These are phyloP conservation scores for Blomia tropicalis DNA, from an alignment of 2,888 invertebrate genomes.

Conservation along the genomic window DNA sequence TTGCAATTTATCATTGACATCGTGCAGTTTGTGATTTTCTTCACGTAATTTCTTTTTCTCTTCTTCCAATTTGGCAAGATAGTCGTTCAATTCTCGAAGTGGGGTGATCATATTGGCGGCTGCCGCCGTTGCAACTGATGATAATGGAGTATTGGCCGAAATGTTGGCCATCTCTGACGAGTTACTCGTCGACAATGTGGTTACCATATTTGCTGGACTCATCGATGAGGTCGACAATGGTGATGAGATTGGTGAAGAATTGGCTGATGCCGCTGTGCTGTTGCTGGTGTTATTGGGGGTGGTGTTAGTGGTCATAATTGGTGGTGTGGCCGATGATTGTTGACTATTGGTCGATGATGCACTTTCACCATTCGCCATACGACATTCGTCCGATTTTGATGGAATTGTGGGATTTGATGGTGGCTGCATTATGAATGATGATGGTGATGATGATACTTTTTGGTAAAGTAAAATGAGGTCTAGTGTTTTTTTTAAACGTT, in stretches of 20 bases:
- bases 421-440: background rate
- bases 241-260: background rate
- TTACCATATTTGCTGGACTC: background rate
- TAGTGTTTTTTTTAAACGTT: too few relatives aligned
- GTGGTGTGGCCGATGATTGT: background rate
- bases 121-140: background rate
- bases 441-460: too few relatives aligned
- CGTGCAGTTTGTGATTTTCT: background rate
- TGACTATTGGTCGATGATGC: too few relatives aligned
- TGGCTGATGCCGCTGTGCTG: background rate
- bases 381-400: too few relatives aligned
- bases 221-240: background rate
- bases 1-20: background rate
- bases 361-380: too few relatives aligned
- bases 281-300: background rate
- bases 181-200: background rate
- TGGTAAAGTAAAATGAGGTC: too few relatives aligned
- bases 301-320: background rate
- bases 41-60: conserved; percentile 8
- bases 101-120: conserved; percentile 3
- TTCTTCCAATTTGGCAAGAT: conserved; percentile 6
- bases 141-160: background rate
- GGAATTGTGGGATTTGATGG: too few relatives aligned
- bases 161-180: background rate
- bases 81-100: conserved; percentile 10